Evolutionary conservation across 1,140 invertebrate species (phyloP), one percentile per base, ranked within the genome.

Genomic region (Bombus pascuorum): DNA sequence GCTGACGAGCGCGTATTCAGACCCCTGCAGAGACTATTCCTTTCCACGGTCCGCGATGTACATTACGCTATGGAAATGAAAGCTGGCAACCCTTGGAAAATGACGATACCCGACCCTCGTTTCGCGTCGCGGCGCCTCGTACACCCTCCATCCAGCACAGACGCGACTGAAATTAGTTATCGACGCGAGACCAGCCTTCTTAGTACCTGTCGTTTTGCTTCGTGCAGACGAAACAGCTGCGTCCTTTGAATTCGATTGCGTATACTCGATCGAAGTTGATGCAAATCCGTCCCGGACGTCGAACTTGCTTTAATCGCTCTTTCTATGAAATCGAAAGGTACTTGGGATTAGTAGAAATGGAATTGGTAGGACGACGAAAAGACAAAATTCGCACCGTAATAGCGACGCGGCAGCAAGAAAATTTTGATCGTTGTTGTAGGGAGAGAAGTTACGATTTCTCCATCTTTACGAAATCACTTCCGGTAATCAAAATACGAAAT

Each of bases 31-130:
- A 39, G 68, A 77, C 65, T 75, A 78, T 65, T 85, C 76, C 83
- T 71, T 57, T 70, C 53, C 47, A 53, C 13, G 15, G 57, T 81
- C 28, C 47, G 66, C 22, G n/a, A 70, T 81, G 77, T 73, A 73
- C 42, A 85, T 85, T 85, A 81, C 77, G 34, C 57, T 85, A 85
- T 85, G 83, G 83, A 85, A 85, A 85, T 85, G 77, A 81, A 70
- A 12, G 82, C 59, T 42, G 53, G 68, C 77, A 70, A 80, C 68
- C 68, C 83, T 57, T 66, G 70, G 77, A 81, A 81, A 85, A 85
- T 81, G 83, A 42, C 66, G 68, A 84, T 62, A 18, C 34, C 59
- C 47, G n/a, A 47, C 57, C 53, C 83, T 72, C 53, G 22, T 72
- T 47, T 77, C 25, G 34, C 32, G 81, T 44, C 57, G 57, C 62